Evolutionary conservation across 1,140 invertebrate species (phyloP).

Genomic region (Aphaenogaster ashmeadi): DNA sequence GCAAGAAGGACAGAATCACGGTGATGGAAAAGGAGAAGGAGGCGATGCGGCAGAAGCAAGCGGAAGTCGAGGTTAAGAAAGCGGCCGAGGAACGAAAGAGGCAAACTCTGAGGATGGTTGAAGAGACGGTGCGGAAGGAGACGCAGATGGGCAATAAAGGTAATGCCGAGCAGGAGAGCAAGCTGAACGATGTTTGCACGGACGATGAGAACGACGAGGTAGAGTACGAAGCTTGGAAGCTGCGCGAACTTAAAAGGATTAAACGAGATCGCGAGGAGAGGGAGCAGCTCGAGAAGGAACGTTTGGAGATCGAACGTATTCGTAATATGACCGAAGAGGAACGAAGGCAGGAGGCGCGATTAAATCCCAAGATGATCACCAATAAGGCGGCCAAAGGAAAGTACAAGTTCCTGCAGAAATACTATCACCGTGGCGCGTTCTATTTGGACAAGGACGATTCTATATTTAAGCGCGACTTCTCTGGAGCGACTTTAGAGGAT

Average conservation of each 20-base stretch:
- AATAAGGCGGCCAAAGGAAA: conserved; percentile 99
- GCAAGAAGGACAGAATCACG: conserved; percentile 97
- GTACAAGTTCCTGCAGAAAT: conserved; percentile 99
- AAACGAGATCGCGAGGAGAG: conserved; percentile 98
- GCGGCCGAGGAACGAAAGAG: conserved; percentile 90
- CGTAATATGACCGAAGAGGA: conserved; percentile 99
- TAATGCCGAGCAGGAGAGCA: conserved; percentile 89
- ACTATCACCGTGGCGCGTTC: conserved; percentile 99
- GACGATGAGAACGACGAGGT: conserved; percentile 99
- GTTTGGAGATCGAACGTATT: conserved; percentile 96
- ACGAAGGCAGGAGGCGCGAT: conserved; percentile 93
- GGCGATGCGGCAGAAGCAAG: conserved; percentile 93
- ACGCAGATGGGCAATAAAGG: conserved; percentile 83
- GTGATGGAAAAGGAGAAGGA: conserved; percentile 98
- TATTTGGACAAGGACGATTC: conserved; percentile 98
- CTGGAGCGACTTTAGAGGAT: conserved; percentile 98
- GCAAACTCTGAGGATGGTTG: conserved; percentile 96
- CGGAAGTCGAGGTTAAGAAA: conserved; percentile 89
- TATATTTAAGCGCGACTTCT: conserved; percentile 98
- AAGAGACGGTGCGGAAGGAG: conserved; percentile 95
- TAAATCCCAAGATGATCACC: conserved; percentile 97
- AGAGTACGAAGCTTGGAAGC: conserved; percentile 99
- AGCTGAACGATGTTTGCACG: conserved; percentile 96
- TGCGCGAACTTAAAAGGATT: conserved; percentile 97
- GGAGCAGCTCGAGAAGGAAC: conserved; percentile 96